phyloP scores from a whole-genome alignment of 1,140 invertebrate genomes.

The Temnothorax nylanderi region DNA sequence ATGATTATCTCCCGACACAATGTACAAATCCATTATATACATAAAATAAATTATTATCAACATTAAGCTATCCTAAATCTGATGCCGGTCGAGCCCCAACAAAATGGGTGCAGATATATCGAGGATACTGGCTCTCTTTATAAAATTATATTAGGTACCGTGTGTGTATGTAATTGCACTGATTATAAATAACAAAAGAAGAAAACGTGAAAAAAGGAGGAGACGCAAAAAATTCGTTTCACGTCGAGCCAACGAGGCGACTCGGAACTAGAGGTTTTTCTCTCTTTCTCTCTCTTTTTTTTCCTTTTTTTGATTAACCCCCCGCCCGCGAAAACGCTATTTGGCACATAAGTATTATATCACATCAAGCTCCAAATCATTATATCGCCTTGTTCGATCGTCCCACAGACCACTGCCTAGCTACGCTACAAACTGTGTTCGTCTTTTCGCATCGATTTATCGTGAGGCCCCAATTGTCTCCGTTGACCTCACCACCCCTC shows the following conservation, averaged over 20 bases:
- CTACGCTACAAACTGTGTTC: constrained; percentile 32
- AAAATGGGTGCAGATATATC: constrained; percentile 70
- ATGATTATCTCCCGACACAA: constrained; percentile 76
- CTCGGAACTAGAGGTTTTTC: constrained; percentile 68
- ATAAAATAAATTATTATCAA: constrained; percentile 86
- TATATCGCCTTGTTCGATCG: constrained; percentile 52
- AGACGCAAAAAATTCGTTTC: constrained; percentile 72
- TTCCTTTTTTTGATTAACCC: constrained; percentile 59
- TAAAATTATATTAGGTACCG: constrained; percentile 84
- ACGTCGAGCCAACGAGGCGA: constrained; percentile 78
- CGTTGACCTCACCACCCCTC: background rate
- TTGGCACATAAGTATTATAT: constrained; percentile 84
- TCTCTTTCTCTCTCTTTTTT: background rate
- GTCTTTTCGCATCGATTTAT: constrained; percentile 17
- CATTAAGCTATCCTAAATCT: constrained; percentile 82
- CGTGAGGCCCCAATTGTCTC: constrained; percentile 2
- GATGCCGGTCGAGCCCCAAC: constrained; percentile 69
- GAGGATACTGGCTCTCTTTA: constrained; percentile 84
- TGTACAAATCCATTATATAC: constrained; percentile 85
- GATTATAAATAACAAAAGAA: constrained; percentile 79
- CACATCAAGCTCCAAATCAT: constrained; percentile 80
- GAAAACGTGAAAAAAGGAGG: constrained; percentile 64
- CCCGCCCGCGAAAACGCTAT: constrained; percentile 80
- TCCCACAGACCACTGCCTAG: constrained; percentile 34
- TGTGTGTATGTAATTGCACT: constrained; percentile 83